Evolutionary conservation across 2,113 vertebrate genomes (phyloP).

Genomic region (Egretta garzetta): DNA sequence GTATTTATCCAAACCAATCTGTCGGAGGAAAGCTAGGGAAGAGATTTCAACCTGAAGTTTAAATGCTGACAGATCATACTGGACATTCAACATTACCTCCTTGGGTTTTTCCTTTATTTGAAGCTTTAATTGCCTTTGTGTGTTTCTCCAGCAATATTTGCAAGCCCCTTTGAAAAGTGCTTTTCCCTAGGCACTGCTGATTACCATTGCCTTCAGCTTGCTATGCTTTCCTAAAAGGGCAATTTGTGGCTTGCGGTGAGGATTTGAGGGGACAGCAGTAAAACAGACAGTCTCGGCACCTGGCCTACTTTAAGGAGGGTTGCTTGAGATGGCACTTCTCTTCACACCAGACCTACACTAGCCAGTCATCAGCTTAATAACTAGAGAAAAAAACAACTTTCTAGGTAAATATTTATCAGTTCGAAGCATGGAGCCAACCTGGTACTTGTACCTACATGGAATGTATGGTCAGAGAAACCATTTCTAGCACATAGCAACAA

Average conservation of each 20-base stretch:
- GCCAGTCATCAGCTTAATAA: not conserved
- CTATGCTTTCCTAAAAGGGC: not conserved
- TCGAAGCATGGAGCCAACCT: not conserved
- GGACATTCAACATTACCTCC: not conserved
- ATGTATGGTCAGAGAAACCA: not conserved
- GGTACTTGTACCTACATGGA: not conserved
- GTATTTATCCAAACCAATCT: not conserved
- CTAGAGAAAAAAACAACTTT: not conserved
- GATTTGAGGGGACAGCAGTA: not conserved
- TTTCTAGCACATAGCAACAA: not conserved
- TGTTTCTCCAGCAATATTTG: not conserved
- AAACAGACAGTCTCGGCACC: accelerated
- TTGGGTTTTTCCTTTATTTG: not conserved
- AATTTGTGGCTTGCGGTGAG: not conserved
- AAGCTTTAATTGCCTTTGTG: not conserved
- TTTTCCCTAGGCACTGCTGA: not conserved
- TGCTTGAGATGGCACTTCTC: not conserved
- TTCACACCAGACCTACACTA: not conserved
- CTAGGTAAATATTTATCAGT: not conserved
- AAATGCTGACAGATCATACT: not conserved
- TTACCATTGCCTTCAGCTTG: not conserved
- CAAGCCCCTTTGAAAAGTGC: not conserved
- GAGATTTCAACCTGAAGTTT: not conserved
- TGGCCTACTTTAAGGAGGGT: not conserved
- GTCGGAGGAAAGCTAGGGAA: not conserved